Conservation (phyloP, 2,888 invertebrate species). For the Nomada ruficornis region DNA sequence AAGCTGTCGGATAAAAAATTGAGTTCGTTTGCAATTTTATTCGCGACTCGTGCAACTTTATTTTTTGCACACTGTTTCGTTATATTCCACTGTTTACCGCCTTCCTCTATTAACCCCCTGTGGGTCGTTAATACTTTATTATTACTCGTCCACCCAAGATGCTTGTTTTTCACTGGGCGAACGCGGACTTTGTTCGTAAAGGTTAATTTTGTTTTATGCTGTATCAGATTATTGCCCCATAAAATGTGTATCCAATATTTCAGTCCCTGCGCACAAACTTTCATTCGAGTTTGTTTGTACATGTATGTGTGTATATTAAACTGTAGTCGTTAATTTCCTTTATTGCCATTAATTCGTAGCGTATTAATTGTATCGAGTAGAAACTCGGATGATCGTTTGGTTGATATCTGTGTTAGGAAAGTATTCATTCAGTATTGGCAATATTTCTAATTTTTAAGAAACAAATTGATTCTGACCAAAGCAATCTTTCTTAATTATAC, state of each 20-base stretch:
- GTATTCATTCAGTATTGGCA: slow-evolving; percentile 5
- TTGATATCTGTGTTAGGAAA: not conserved
- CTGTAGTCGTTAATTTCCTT: not conserved
- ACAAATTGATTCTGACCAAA: too few species aligned
- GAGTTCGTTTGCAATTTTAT: not conserved
- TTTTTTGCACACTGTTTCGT: not conserved
- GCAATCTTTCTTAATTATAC: too few species aligned
- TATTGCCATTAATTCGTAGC: not conserved
- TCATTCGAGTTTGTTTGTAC: too few species aligned
- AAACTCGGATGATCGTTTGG: not conserved
- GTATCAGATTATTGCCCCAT: not conserved
- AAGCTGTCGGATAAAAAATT: too few species aligned
- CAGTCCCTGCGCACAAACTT: too few species aligned
- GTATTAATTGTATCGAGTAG: not conserved
- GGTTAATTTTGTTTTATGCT: not conserved
- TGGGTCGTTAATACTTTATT: not conserved
- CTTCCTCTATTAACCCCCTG: not conserved
- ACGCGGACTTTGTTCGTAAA: not conserved
- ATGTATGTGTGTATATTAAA: not conserved
- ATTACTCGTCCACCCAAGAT: not conserved
- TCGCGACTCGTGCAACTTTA: not conserved
- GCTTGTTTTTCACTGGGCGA: not conserved
- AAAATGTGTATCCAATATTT: not conserved
- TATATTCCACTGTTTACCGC: not conserved
- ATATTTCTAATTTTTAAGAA: not conserved